These are phyloP conservation scores for Notodonta dromedarius DNA, from an alignment of 2,888 invertebrate genomes.

Conservation along the genomic window DNA sequence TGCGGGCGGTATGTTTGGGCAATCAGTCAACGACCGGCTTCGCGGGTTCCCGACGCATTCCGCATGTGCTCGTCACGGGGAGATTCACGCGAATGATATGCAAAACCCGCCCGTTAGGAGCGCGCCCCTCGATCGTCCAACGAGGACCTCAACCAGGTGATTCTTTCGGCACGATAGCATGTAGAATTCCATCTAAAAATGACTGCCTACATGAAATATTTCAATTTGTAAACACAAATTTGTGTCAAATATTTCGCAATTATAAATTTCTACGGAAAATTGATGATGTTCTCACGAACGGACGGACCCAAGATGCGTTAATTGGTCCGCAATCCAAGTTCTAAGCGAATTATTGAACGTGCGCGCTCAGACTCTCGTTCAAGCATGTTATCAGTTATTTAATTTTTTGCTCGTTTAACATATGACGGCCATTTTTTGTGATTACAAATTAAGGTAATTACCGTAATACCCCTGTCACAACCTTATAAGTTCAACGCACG, in stretches of 20 bases:
- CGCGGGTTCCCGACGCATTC: constrained; percentile 63
- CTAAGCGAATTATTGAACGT: constrained; percentile 48
- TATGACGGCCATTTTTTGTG: constrained; percentile 72
- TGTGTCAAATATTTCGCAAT: constrained; percentile 50
- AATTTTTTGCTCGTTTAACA: constrained; percentile 63
- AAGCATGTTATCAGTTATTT: constrained; percentile 51
- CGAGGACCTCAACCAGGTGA: constrained; percentile 41
- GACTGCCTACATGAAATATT: constrained; percentile 23
- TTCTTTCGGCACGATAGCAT: constrained; percentile 45
- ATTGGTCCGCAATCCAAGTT: constrained; percentile 55
- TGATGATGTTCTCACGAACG: constrained; percentile 55
- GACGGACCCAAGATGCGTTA: constrained; percentile 44
- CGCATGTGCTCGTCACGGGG: constrained; percentile 58
- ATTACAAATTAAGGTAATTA: constrained; percentile 81
- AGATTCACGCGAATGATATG: constrained; percentile 74
- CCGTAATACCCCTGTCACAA: constrained; percentile 78
- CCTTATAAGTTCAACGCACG: constrained; percentile 81
- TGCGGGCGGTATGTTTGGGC: constrained; percentile 56
- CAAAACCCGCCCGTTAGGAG: constrained; percentile 57
- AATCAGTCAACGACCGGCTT: constrained; percentile 69
- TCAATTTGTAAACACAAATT: constrained; percentile 35
- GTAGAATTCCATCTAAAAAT: constrained; percentile 20
- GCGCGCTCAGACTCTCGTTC: constrained; percentile 28
- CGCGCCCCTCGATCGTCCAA: constrained; percentile 40
- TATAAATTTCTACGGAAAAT: constrained; percentile 57